phyloP scores from a whole-genome alignment of 2,888 invertebrate species.

The Noctuana brunneofusca region DNA sequence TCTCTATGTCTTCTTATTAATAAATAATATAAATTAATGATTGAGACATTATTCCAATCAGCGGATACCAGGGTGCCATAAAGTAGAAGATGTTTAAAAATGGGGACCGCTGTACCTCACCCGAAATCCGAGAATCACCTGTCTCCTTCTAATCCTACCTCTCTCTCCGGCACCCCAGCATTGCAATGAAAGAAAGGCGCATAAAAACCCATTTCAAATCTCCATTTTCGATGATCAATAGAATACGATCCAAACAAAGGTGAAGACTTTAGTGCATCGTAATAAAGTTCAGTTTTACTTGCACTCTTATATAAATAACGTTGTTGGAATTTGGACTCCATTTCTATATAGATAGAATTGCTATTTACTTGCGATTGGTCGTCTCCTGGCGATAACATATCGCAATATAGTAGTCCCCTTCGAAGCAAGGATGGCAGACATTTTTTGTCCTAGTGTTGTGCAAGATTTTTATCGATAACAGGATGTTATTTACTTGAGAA shows the following conservation, averaged over 20 bases:
- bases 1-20: too few relatives aligned
- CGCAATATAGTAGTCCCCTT: constrained; percentile 44
- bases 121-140: constrained; percentile 18
- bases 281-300: constrained; percentile 29
- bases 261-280: constrained; percentile 5
- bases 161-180: constrained; percentile 39
- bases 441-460: constrained; percentile 52
- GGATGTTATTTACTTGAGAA: background rate
- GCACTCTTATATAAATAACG: constrained; percentile 29
- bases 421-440: constrained; percentile 56
- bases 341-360: constrained; percentile 32
- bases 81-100: constrained; percentile 22
- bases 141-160: constrained; percentile 33
- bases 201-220: constrained; percentile 32
- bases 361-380: constrained; percentile 34
- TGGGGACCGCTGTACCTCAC: constrained; percentile 25
- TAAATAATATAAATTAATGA: constrained; percentile 18
- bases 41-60: constrained; percentile 28
- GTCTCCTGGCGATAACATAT: constrained; percentile 29
- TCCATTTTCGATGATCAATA: constrained; percentile 34
- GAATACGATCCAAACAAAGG: constrained; percentile 20
- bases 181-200: constrained; percentile 23
- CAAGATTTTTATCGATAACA: constrained; percentile 39
- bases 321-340: constrained; percentile 35
- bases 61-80: constrained; percentile 29